Evolutionary conservation across 2,113 vertebrate species (phyloP).

Genomic region (Meriones unguiculatus): DNA sequence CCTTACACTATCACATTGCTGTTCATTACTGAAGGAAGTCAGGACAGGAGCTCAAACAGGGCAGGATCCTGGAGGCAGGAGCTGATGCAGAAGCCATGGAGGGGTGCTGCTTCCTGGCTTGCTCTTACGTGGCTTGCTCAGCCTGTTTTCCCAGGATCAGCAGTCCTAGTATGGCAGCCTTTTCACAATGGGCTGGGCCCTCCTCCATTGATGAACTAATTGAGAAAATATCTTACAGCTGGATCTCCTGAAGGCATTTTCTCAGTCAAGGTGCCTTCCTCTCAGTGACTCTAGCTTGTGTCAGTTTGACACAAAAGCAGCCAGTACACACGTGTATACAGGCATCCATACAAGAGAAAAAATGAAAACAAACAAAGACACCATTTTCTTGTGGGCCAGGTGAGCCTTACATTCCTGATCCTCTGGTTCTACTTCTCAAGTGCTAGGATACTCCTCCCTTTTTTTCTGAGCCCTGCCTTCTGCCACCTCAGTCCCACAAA

Average conservation of each 20-base stretch:
- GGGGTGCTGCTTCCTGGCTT: neutral
- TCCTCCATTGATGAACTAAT: neutral
- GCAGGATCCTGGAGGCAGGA: neutral
- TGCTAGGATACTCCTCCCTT: neutral
- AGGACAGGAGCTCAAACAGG: neutral
- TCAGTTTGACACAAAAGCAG: neutral
- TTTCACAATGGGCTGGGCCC: neutral
- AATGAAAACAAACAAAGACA: neutral
- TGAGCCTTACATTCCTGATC: neutral
- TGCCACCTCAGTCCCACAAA: neutral
- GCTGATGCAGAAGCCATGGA: neutral
- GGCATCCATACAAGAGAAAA: neutral
- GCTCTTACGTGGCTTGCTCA: neutral
- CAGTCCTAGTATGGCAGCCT: neutral
- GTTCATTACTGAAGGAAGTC: neutral
- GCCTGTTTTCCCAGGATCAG: neutral
- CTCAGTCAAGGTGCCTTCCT: neutral
- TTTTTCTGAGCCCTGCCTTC: neutral
- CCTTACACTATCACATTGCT: neutral
- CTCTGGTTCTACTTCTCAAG: neutral
- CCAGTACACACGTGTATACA: neutral
- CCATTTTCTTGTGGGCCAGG: neutral
- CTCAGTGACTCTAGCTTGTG: neutral
- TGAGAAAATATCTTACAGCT: neutral
- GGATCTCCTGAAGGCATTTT: neutral